Conservation (phyloP, 2,888 invertebrate species). For the Tortricodes alternella region DNA sequence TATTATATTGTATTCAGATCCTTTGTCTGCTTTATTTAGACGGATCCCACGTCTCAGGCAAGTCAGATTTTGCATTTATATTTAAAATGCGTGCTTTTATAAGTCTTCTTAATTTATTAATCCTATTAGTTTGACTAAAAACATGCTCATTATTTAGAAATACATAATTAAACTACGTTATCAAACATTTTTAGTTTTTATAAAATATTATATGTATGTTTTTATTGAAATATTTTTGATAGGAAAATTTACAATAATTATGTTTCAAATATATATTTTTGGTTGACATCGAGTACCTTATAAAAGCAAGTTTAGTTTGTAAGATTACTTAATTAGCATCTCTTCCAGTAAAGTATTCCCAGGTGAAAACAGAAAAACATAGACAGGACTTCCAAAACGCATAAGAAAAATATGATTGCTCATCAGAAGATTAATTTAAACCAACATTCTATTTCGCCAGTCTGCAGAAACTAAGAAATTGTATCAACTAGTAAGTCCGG, state of each 20-base stretch:
- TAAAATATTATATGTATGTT: not conserved
- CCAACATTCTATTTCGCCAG: too few species aligned
- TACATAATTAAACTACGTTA: too few species aligned
- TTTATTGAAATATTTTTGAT: not conserved
- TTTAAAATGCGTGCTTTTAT: too few species aligned
- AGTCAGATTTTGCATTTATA: not conserved
- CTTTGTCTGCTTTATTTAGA: not conserved
- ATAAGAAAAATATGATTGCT: not conserved
- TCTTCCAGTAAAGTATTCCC: constrained; percentile 16
- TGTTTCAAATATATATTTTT: not conserved
- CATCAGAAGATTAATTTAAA: not conserved
- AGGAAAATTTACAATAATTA: not conserved
- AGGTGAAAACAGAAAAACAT: not conserved
- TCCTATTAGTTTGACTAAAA: too few species aligned
- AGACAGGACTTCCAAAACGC: not conserved
- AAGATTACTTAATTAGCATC: constrained; percentile 4
- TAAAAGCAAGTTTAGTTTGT: not conserved
- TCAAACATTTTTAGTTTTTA: too few species aligned
- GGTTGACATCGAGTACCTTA: not conserved
- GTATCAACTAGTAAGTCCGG: too few species aligned
- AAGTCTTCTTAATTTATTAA: too few species aligned
- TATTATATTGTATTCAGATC: not conserved
- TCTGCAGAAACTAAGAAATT: too few species aligned
- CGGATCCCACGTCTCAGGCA: not conserved
- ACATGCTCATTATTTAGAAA: too few species aligned